Base-by-base conservation (phyloP, 2,797 vertebrate genomes). In the Vireo griseus region DNA sequence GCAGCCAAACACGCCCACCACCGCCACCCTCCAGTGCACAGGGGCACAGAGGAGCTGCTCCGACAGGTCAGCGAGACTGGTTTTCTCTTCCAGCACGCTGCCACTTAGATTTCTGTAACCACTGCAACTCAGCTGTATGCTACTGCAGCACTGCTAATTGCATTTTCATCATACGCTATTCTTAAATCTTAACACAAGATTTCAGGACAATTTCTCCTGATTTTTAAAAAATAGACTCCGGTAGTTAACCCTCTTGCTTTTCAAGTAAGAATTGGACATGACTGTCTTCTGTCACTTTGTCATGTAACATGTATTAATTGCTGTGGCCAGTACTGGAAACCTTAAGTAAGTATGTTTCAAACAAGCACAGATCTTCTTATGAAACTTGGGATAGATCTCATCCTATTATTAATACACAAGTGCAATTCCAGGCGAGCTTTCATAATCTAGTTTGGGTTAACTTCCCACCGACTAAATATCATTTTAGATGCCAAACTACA, bases 11-110 rank as follows among this genome's bases (percentile, higher is more conserved):
- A 6, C 62, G 20, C 29, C 24, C 16, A 50, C 26, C 8, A 26
- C 18, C 51, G 7, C 14, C 24, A 14, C 1, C 0, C 57, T 21
- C 31, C 48, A 33, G 11, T 55, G 54, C 42, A 26, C 0, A 11
- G 0, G 0, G 18, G 11, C 7, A 2, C 28, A 39, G n/a, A 69
- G 2, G 7, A 45, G 39, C 19, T 3, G 2, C n/a, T 51, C 40
- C 35, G 37, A 24, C 11, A 35, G 8, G 7, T 16, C 55, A 66
- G 14, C 0, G 2, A 58, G 2, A 37, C 5, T 1, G 0, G 12
- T 48, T 13, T 21, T 18, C 33, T 73, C 24, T 15, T 28, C 7
- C 44, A 65, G 31, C 1, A 0, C 2, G 8, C 7, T 37, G 35
- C 13, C 33, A 7, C 17, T 47, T 16, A 5, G 4, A 19, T n/a